Conservation (phyloP, 2,113 vertebrate genomes). For the Saguinus midas region DNA sequence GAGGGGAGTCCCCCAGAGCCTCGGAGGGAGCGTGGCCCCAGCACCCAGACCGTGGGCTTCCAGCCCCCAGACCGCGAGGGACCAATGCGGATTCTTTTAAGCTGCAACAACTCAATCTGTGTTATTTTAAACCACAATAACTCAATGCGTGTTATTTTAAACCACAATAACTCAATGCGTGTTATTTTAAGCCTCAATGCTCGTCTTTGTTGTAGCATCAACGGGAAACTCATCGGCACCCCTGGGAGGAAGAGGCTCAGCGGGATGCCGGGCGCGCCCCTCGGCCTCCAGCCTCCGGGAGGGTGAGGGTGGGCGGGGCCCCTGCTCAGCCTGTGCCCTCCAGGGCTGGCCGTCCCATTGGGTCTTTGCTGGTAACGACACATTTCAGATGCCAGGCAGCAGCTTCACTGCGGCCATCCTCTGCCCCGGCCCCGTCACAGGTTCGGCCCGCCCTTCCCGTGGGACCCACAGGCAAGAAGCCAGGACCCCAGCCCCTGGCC, state of each 20-base stretch:
- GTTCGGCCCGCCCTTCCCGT: not conserved
- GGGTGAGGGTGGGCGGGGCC: no score
- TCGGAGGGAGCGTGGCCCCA: fast-evolving
- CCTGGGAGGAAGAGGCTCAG: not conserved
- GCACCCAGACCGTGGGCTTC: not conserved
- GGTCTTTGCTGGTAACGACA: not conserved
- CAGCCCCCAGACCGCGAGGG: no score
- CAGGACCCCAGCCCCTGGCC: not conserved
- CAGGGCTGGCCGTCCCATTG: no score
- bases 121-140: no score
- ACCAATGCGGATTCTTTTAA: not conserved
- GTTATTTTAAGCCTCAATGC: not conserved
- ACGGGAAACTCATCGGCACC: fast-evolving
- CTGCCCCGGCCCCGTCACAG: not conserved
- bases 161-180: no score
- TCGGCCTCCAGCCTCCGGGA: not conserved
- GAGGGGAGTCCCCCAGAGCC: not conserved
- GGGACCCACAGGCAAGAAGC: not conserved
- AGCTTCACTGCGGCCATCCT: not conserved
- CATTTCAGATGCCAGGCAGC: not conserved
- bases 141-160: no score
- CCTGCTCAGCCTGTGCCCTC: not conserved
- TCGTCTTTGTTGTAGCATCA: no score
- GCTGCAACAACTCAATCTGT: no score
- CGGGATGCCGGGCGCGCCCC: no score